Evolutionary conservation across 2,888 invertebrate species (phyloP).

Genomic region (Nemotelus pantherinus): DNA sequence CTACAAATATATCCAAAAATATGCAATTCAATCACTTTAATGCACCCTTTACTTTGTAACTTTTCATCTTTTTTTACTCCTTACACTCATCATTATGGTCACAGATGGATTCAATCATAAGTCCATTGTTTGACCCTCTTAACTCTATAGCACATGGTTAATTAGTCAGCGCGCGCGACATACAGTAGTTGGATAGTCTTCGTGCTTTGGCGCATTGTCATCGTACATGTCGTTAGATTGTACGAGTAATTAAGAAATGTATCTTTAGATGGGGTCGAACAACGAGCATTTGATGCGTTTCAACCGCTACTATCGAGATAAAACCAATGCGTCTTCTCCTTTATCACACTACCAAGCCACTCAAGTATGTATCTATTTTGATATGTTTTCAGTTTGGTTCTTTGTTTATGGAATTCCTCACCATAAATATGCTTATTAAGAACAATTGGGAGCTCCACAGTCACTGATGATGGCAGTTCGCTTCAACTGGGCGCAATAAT

Average conservation of each 20-base stretch:
- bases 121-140: conserved; percentile 51
- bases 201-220: conserved; percentile 37
- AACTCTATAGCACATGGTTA: conserved; percentile 49
- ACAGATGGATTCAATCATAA: conserved; percentile 48
- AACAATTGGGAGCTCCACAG: conserved; percentile 45
- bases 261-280: conserved; percentile 33
- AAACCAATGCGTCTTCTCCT: conserved; percentile 31
- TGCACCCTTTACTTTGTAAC: no score
- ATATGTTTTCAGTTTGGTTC: conserved; percentile 13
- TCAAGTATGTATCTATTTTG: conserved; percentile 18
- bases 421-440: conserved; percentile 50
- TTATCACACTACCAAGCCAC: conserved; percentile 26
- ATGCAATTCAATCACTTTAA: no score
- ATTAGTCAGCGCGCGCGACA: conserved; percentile 52
- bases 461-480: conserved; percentile 27
- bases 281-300: conserved; percentile 28
- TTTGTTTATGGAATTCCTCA: conserved; percentile 42
- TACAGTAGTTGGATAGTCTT: conserved; percentile 43
- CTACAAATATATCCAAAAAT: no score
- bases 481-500: conserved; percentile 16
- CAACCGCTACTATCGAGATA: conserved; percentile 15
- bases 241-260: conserved; percentile 44
- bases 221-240: conserved; percentile 4
- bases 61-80: no score
- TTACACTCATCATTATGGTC: not conserved